phyloP scores from a whole-genome alignment of 2,113 vertebrate species.

The Circaetus cinerascens region DNA sequence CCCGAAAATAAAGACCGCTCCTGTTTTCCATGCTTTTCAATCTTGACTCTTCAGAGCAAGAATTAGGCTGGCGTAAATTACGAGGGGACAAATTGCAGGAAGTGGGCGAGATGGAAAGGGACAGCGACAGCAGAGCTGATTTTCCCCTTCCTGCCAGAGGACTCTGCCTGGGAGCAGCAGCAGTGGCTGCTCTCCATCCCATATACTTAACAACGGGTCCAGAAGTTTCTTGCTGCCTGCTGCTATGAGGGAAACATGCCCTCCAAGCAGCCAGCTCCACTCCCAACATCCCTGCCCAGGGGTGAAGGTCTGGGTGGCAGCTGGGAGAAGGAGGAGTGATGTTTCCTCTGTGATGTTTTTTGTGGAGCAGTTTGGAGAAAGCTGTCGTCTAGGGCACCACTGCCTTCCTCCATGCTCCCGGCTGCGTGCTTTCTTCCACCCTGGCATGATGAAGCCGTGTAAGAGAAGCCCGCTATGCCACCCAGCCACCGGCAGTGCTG shows the following conservation, averaged over 20 bases:
- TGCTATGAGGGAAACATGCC: background rate
- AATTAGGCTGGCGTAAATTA: background rate
- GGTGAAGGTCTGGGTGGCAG: background rate
- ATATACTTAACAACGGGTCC: background rate
- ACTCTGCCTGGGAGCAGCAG: background rate
- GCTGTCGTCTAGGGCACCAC: background rate
- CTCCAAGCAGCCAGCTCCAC: background rate
- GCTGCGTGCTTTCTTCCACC: background rate
- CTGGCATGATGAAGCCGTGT: accelerated
- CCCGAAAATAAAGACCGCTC: background rate
- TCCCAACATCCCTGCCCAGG: background rate
- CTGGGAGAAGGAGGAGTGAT: background rate
- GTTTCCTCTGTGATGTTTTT: background rate
- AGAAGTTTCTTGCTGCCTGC: background rate
- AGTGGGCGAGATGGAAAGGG: background rate
- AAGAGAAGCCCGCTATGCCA: accelerated
- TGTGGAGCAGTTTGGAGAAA: background rate
- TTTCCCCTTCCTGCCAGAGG: background rate
- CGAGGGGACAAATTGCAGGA: accelerated
- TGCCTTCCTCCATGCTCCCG: accelerated
- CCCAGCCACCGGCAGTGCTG: too few relatives aligned
- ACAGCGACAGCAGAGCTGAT: background rate
- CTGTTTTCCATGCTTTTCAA: background rate
- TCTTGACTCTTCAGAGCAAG: background rate
- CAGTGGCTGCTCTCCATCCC: background rate